Conservation (phyloP, 2,888 invertebrate species). For the Andrena minutula region DNA sequence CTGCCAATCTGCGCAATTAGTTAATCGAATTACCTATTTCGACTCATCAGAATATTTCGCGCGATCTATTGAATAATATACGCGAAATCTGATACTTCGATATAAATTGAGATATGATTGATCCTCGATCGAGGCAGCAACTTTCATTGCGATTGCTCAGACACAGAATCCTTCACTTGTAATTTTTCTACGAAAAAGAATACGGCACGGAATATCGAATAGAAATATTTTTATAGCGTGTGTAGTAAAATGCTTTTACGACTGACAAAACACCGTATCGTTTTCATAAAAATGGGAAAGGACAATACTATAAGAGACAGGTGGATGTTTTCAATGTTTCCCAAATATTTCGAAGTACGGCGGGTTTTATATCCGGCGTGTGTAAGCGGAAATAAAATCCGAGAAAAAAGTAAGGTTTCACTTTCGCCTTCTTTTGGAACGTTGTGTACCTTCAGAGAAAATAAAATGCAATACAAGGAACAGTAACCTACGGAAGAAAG, state of each 20-base stretch:
- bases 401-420: not conserved
- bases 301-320: slow-evolving; percentile 30
- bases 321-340: slow-evolving; percentile 16
- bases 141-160: not conserved
- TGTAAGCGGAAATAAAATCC: slow-evolving; percentile 16
- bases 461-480: not conserved
- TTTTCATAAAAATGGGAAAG: slow-evolving; percentile 26
- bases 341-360: slow-evolving; percentile 9
- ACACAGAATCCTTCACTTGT: not conserved
- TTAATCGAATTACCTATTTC: not conserved
- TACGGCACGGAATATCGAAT: not conserved
- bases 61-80: not conserved
- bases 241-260: slow-evolving; percentile 42
- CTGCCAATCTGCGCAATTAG: not conserved
- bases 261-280: slow-evolving; percentile 35
- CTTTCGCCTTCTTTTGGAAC: not conserved
- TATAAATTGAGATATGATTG: not conserved
- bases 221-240: slow-evolving; percentile 7
- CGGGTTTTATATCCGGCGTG: slow-evolving; percentile 18
- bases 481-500: too few relatives aligned
- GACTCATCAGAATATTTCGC: too few relatives aligned
- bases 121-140: not conserved
- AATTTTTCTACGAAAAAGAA: not conserved
- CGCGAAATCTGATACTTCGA: not conserved
- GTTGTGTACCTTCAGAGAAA: not conserved